Evolutionary conservation across 2,797 vertebrate species (phyloP).

Genomic region (Propithecus perrieri): DNA sequence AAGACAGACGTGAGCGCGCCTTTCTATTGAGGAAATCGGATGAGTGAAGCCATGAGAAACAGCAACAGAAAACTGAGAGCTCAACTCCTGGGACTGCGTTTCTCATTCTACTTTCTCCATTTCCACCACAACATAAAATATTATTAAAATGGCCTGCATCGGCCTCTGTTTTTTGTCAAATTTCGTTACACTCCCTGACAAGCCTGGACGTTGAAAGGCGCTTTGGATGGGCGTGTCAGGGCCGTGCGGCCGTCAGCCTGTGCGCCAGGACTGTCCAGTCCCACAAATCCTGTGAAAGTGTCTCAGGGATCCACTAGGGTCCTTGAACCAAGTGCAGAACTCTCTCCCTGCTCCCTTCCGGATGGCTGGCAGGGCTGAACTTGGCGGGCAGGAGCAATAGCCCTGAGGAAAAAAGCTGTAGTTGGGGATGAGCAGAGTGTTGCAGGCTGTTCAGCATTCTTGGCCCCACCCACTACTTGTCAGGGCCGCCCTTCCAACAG

Average conservation of each 20-base stretch:
- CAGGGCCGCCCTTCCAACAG: not conserved
- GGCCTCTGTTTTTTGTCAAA: not conserved
- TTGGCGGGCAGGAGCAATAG: not conserved
- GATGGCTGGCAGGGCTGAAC: not conserved
- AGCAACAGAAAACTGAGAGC: fast-evolving
- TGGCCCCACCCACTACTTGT: not conserved
- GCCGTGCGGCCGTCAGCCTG: fast-evolving
- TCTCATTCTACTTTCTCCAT: not conserved
- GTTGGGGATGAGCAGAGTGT: not conserved
- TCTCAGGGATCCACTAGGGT: not conserved
- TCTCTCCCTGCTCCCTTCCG: not conserved
- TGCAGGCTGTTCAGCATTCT: not conserved
- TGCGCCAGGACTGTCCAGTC: fast-evolving
- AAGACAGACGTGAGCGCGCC: fast-evolving
- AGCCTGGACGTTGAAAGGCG: not conserved
- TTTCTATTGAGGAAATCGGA: fast-evolving
- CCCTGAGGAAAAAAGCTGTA: not conserved
- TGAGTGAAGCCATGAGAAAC: fast-evolving
- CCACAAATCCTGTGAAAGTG: not conserved
- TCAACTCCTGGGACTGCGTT: fast-evolving
- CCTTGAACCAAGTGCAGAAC: not conserved
- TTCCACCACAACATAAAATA: not conserved
- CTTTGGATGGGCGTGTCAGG: fast-evolving
- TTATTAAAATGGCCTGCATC: not conserved
- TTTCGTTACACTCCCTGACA: not conserved